Evolutionary conservation across 2,797 vertebrate species (phyloP), one percentile per base, ranked within the genome.

Genomic region (Tenualosa thibaudeaui): DNA sequence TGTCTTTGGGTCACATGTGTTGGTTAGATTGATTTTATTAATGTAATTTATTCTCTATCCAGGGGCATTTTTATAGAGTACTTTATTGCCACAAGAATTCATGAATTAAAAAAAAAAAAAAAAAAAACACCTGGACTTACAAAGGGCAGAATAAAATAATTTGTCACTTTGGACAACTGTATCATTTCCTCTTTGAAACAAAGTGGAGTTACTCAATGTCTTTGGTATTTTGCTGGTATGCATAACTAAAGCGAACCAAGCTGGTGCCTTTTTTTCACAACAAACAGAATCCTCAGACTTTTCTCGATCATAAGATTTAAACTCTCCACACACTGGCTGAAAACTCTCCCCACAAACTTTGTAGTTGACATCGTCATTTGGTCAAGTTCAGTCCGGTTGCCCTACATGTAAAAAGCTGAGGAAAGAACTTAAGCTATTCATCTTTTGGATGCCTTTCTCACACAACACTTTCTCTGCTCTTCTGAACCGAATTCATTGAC

Each of bases 401-500:
- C 37, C 26, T 78, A 43, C 37, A 43, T 19, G 9, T 43, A 78
- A 22, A 78, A 22, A 78, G 60, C n/a, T 65, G 60, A 65, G 40
- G 17, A 40, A 6, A 46, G 71, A 78, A 78, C 40, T 46, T 5
- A 78, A 78, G 71, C 71, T 10, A 78, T 78, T 78, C 17, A 22
- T 78, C 71, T 78, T 78, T 43, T 46, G 71, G 71, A 78, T 46
- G 71, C 5, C 71, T 78, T 78, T 78, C 71, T 78, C 71, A 78
- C 15, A 22, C 68, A 83, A 81, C 68, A 88, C 87, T 82, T 89
- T 85, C 81, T 89, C 86, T 85, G 85, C 81, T 31, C 46, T 71
- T 89, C 56, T 84, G 46, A 49, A 88, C 89, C 86, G 86, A 86
- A 91, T 87, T 81, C 85, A 84, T 86, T 90, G 92, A 91, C 91